Evolutionary conservation across 2,797 vertebrate species (phyloP).

Genomic region (Scomberomorus guttatus): DNA sequence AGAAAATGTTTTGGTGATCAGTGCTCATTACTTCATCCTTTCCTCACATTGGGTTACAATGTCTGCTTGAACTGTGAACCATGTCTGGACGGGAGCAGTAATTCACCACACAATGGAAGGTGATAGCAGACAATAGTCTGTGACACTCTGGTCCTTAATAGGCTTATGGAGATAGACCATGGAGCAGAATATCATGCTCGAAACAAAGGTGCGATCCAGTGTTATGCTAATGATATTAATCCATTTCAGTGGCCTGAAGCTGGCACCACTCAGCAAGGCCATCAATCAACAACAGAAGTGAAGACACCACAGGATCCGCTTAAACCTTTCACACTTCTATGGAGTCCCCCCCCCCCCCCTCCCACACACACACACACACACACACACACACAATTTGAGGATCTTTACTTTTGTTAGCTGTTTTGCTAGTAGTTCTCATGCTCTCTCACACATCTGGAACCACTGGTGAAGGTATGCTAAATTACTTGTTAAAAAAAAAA

Average conservation of each 20-base stretch:
- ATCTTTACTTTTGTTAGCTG: constrained; percentile 51
- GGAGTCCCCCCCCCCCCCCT: constrained; percentile 24
- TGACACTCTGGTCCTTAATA: constrained; percentile 65
- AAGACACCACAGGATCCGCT: constrained; percentile 67
- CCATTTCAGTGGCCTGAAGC: constrained; percentile 52
- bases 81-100: constrained; percentile 59
- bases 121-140: constrained; percentile 69
- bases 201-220: constrained; percentile 73
- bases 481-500: constrained; percentile 67
- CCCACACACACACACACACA: background rate
- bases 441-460: constrained; percentile 79
- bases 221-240: constrained; percentile 81
- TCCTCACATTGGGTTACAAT: constrained; percentile 10
- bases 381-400: constrained; percentile 3
- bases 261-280: constrained; percentile 57
- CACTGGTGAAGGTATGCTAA: constrained; percentile 77
- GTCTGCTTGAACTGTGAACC: constrained; percentile 56
- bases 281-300: constrained; percentile 75
- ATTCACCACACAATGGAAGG: constrained; percentile 74
- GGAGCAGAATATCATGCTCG: constrained; percentile 62
- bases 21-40: constrained; percentile 29
- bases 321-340: constrained; percentile 70
- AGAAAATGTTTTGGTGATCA: constrained; percentile 28
- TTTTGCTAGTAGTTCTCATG: constrained; percentile 52
- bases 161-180: constrained; percentile 72